phyloP scores from a whole-genome alignment of 1,140 invertebrate genomes.

The Rhynchophorus ferrugineus region DNA sequence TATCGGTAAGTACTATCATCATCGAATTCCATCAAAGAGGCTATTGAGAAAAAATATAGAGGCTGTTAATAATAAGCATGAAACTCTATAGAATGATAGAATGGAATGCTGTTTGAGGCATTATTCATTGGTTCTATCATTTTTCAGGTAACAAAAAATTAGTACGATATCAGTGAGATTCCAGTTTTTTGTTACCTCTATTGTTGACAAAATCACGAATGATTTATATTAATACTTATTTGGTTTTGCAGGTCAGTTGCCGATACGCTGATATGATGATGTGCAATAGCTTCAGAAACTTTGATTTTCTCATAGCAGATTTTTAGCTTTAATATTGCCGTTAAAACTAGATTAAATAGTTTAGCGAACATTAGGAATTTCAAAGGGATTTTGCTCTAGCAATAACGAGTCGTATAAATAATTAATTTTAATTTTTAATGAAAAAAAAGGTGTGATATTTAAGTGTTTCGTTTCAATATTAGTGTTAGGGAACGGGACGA shows the following conservation, averaged over 20 bases:
- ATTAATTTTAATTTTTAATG: slow-evolving; percentile 10
- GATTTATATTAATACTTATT: neutral
- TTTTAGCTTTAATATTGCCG: slow-evolving; percentile 16
- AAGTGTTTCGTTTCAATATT: too few relatives aligned
- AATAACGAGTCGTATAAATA: slow-evolving; percentile 31
- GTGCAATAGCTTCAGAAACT: slow-evolving; percentile 8
- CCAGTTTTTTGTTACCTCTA: too few relatives aligned
- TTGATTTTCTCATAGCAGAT: slow-evolving; percentile 11
- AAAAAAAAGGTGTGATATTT: slow-evolving; percentile 22
- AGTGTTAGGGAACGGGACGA: too few relatives aligned
- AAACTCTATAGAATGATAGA: too few relatives aligned
- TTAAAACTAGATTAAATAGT: slow-evolving; percentile 3
- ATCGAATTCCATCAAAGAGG: neutral
- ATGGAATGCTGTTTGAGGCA: too few relatives aligned
- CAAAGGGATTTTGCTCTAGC: slow-evolving; percentile 38
- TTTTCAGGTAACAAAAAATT: too few relatives aligned
- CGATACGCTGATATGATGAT: slow-evolving; percentile 5
- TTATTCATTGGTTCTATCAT: too few relatives aligned
- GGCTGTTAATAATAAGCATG: too few relatives aligned
- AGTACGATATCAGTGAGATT: too few relatives aligned
- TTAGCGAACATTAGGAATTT: slow-evolving; percentile 16
- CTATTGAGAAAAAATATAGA: neutral
- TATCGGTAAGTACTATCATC: slow-evolving; percentile 20
- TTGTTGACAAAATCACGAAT: too few relatives aligned
- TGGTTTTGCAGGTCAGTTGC: slow-evolving; percentile 9